Percentiles rank a stretch among this genome's conserved stretches.
phyloP scores from a whole-genome alignment of 2,888 invertebrate species.

The Congeria kusceri region DNA sequence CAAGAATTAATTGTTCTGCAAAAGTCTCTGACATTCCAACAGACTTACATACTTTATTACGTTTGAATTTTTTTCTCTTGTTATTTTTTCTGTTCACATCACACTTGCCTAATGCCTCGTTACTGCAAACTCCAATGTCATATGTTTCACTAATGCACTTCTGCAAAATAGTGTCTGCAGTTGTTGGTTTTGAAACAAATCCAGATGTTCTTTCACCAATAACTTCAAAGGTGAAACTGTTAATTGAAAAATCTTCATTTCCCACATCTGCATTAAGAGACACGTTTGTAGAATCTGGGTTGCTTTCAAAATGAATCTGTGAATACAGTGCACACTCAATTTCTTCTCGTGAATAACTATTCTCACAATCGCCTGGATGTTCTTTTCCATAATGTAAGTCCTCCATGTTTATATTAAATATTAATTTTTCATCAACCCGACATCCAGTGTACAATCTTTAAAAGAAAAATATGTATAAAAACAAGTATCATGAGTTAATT shows the following conservation, averaged over 20 bases:
- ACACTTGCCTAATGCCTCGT: background rate
- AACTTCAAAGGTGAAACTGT: slow-evolving; percentile 55
- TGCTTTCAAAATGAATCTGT: slow-evolving; percentile 53
- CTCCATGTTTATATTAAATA: no score
- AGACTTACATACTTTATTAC: background rate
- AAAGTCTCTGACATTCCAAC: background rate
- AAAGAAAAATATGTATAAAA: no score
- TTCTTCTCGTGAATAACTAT: slow-evolving; percentile 7
- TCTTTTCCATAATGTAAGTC: no score
- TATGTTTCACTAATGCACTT: slow-evolving; percentile 18
- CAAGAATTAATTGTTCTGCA: background rate
- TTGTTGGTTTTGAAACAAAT: slow-evolving; percentile 15
- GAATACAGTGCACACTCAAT: slow-evolving; percentile 48
- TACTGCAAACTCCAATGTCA: background rate
- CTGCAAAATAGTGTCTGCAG: slow-evolving; percentile 28
- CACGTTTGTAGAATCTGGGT: no score
- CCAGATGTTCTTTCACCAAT: slow-evolving; percentile 32
- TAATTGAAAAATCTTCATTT: slow-evolving; percentile 18
- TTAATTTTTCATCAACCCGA: no score
- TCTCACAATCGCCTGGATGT: no score
- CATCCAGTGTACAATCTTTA: no score
- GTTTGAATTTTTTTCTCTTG: background rate
- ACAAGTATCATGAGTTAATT: no score
- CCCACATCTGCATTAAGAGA: no score
- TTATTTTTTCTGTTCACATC: background rate